Conservation (phyloP, 35 echinoderm and acorn worm genomes). For the Acanthaster planci region DNA sequence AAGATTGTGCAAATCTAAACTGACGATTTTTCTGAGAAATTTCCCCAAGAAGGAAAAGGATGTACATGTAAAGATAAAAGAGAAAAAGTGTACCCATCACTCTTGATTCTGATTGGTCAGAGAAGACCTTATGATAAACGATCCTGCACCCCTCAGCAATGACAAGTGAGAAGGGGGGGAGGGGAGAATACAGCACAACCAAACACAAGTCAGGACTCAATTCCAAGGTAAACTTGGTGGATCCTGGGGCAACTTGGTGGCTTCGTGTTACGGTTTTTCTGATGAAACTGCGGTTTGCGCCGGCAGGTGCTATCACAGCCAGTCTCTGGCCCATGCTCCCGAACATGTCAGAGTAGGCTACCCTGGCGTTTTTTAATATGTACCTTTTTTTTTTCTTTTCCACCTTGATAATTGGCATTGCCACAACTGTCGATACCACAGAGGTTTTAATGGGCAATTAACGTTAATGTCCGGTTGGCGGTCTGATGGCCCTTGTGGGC, state of each 20-base stretch:
- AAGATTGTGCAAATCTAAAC: no score
- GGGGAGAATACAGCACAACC: background rate
- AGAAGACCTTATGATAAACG: background rate
- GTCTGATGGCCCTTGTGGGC: no score
- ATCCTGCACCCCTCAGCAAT: background rate
- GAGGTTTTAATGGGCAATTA: conserved; percentile 15
- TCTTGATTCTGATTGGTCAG: background rate
- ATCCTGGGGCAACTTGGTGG: conserved; percentile 3
- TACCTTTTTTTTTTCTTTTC: background rate
- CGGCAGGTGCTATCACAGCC: background rate
- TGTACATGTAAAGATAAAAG: no score
- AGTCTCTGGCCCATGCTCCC: background rate
- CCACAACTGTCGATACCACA: background rate
- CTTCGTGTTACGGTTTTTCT: background rate
- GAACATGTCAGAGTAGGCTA: no score
- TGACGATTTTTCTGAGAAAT: no score
- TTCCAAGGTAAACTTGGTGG: background rate
- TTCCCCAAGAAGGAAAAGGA: no score
- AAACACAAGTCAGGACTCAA: background rate
- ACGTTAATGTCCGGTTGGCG: background rate
- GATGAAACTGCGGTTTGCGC: background rate
- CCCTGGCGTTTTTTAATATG: background rate
- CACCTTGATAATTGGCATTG: background rate
- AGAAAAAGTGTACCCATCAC: no score
- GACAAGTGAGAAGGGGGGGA: background rate